These are phyloP conservation scores for Meloidogyne exigua DNA, from an alignment of 1,140 invertebrate species.

Conservation along the genomic window DNA sequence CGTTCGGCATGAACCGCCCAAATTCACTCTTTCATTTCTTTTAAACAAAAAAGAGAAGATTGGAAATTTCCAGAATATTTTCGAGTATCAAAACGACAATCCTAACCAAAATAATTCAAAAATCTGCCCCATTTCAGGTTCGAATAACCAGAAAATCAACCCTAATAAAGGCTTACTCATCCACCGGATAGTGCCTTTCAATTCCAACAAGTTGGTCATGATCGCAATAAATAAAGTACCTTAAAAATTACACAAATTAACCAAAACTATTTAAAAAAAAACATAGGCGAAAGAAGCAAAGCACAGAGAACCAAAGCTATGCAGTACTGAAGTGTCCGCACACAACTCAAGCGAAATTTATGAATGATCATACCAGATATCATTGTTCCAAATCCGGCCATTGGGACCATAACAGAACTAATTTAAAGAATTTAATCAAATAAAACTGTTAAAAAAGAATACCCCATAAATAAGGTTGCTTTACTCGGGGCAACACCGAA, in stretches of 20 bases:
- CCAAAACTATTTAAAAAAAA: no score
- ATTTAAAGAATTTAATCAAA: background rate
- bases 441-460: constrained; percentile 16
- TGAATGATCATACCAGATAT: constrained; percentile 59
- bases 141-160: no score
- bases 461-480: constrained; percentile 60
- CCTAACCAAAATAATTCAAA: no score
- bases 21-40: no score
- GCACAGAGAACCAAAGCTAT: constrained; percentile 56
- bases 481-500: constrained; percentile 62
- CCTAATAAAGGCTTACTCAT: constrained; percentile 40
- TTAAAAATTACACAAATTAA: background rate
- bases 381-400: constrained; percentile 63
- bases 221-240: constrained; percentile 61
- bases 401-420: constrained; percentile 40
- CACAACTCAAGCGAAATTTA: constrained; percentile 58
- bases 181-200: constrained; percentile 54
- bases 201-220: constrained; percentile 59
- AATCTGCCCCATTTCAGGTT: no score
- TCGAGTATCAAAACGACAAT: no score
- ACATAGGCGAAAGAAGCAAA: constrained; percentile 59
- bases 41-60: no score
- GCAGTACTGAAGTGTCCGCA: constrained; percentile 59
- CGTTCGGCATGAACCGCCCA: no score
- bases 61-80: no score